Conservation (phyloP, 2,113 vertebrate genomes). For the Prietella phreatophila region DNA sequence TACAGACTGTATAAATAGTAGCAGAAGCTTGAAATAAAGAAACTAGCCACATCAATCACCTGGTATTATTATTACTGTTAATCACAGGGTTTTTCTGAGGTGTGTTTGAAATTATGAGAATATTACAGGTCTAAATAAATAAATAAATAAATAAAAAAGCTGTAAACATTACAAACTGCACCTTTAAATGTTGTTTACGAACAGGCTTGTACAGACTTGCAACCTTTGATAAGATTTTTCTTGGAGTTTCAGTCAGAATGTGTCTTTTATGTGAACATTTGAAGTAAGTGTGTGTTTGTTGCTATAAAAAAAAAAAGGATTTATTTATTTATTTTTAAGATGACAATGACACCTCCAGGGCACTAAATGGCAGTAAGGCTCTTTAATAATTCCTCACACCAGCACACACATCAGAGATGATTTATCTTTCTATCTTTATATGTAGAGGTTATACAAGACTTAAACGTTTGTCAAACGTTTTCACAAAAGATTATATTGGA, state of each 20-base stretch:
- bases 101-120: background rate
- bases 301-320: background rate
- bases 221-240: background rate
- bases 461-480: background rate
- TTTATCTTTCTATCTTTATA: no score
- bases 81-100: background rate
- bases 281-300: background rate
- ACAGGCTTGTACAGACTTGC: background rate
- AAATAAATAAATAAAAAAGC: no score
- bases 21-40: background rate
- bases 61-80: background rate
- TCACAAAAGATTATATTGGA: background rate
- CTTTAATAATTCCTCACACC: background rate
- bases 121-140: background rate
- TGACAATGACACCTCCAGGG: background rate
- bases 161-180: background rate
- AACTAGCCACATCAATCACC: background rate
- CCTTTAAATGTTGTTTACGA: no score
- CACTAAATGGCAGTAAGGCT: conserved; percentile 8
- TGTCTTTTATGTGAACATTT: background rate
- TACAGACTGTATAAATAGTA: background rate
- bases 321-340: no score
- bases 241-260: background rate
- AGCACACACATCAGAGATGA: background rate
- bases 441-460: background rate